Evolutionary conservation across 2,113 vertebrate genomes (phyloP).

Genomic region (Callospermophilus lateralis): DNA sequence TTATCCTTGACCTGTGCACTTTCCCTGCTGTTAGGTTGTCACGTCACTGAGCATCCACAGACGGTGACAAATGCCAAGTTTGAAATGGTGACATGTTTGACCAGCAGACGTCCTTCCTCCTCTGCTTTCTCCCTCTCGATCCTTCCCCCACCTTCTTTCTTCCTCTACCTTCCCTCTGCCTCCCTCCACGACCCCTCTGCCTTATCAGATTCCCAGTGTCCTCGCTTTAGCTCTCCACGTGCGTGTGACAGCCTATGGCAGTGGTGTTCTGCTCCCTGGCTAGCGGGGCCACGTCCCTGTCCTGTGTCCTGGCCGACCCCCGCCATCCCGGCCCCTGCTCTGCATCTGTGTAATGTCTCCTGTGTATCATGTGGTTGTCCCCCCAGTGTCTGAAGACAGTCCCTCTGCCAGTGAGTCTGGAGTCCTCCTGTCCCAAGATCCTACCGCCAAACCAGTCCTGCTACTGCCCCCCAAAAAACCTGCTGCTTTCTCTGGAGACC

Average conservation of each 20-base stretch:
- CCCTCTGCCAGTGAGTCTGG: conserved; percentile 93
- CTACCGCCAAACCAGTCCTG: conserved; percentile 94
- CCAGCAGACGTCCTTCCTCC: conserved; percentile 42
- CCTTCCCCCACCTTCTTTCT: background rate
- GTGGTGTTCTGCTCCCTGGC: conserved; percentile 52
- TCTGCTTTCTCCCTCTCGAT: background rate
- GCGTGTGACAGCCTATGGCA: background rate
- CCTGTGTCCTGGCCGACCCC: conserved; percentile 72
- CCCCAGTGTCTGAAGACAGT: conserved; percentile 95
- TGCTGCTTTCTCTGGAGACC: conserved; percentile 93
- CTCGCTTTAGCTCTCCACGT: background rate
- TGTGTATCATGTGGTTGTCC: conserved; percentile 90
- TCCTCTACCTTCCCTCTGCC: background rate
- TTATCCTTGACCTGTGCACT: rapidly evolving
- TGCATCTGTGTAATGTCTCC: conserved; percentile 88
- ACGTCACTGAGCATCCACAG: background rate
- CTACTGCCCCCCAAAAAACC: conserved; percentile 95
- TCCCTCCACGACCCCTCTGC: background rate
- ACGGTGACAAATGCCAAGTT: background rate
- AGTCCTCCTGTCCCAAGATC: conserved; percentile 94
- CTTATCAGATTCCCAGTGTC: background rate
- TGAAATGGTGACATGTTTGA: conserved; percentile 34
- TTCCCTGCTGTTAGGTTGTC: too few relatives aligned
- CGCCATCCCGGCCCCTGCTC: conserved; percentile 31
- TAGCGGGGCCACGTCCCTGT: conserved; percentile 53